Conservation (phyloP, 2,797 vertebrate species). For the Brachyalestes nurse region DNA sequence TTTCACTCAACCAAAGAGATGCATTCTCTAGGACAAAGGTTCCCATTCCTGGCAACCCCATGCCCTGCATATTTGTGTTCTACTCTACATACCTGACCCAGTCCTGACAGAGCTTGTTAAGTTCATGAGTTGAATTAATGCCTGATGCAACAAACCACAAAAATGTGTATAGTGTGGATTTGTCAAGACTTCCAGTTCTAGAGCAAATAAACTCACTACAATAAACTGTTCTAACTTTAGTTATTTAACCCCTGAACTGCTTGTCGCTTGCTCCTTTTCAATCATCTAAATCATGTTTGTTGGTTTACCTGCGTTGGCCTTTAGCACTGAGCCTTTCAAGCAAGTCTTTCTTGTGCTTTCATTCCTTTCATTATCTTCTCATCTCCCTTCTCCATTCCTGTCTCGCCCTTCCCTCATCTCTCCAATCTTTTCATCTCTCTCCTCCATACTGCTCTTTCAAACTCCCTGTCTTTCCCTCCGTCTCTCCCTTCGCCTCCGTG, state of each 20-base stretch:
- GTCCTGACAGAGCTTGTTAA: too few species aligned
- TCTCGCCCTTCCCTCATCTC: slow-evolving; percentile 8
- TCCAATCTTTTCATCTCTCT: slow-evolving; percentile 33
- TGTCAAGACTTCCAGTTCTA: too few species aligned
- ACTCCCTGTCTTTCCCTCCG: neutral
- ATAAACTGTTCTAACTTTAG: too few species aligned
- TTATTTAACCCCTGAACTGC: neutral
- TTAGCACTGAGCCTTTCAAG: slow-evolving; percentile 26
- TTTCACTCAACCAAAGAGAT: too few species aligned
- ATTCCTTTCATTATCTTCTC: slow-evolving; percentile 36
- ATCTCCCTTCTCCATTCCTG: slow-evolving; percentile 26
- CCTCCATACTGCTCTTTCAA: slow-evolving; percentile 1
- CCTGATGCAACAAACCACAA: too few species aligned
- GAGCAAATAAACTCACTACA: neutral
- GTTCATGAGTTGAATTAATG: too few species aligned
- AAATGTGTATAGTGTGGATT: too few species aligned
- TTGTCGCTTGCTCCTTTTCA: neutral
- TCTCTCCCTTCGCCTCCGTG: neutral
- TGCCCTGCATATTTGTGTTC: too few species aligned
- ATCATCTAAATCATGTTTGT: neutral
- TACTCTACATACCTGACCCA: too few species aligned
- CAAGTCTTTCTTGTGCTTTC: neutral
- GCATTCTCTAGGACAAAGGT: too few species aligned
- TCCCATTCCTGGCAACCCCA: too few species aligned
- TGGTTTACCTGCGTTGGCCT: neutral